Evolutionary conservation across 2,888 invertebrate species (phyloP).

Genomic region (Epistrophe grossulariae): DNA sequence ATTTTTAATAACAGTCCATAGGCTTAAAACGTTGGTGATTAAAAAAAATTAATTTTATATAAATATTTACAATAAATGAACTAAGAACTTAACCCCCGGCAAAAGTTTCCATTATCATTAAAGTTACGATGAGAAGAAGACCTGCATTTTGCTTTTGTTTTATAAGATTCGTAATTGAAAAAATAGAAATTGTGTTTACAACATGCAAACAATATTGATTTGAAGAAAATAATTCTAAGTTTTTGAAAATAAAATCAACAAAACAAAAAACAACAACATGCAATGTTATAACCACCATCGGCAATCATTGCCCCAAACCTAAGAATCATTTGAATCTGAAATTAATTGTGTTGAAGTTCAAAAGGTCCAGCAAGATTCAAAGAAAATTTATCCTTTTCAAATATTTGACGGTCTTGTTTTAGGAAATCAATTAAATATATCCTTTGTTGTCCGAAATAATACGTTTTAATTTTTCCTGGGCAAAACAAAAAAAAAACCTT

Average conservation of each 20-base stretch:
- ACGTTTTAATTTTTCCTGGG: too few relatives aligned
- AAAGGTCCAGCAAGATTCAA: background rate
- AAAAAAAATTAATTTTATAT: too few relatives aligned
- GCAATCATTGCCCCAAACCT: background rate
- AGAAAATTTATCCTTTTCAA: background rate
- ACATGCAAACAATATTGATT: background rate
- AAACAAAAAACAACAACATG: too few relatives aligned
- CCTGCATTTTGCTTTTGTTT: background rate
- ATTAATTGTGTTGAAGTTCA: background rate
- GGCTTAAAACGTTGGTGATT: too few relatives aligned
- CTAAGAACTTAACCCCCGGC: too few relatives aligned
- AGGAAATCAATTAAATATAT: background rate
- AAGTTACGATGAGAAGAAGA: too few relatives aligned
- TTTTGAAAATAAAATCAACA: background rate
- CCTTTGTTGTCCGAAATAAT: too few relatives aligned
- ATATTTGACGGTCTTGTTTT: background rate
- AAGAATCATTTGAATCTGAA: background rate
- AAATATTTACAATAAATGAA: too few relatives aligned
- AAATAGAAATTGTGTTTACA: background rate
- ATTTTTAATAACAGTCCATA: too few relatives aligned
- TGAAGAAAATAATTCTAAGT: background rate
- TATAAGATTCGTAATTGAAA: background rate
- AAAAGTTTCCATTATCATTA: too few relatives aligned
- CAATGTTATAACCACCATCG: background rate
- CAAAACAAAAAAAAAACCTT: too few relatives aligned